A percentile compares a stretch with the other conserved stretches of the same genome.
phyloP scores from a whole-genome alignment of 2,797 vertebrate genomes.

The Etheostoma perlongum region DNA sequence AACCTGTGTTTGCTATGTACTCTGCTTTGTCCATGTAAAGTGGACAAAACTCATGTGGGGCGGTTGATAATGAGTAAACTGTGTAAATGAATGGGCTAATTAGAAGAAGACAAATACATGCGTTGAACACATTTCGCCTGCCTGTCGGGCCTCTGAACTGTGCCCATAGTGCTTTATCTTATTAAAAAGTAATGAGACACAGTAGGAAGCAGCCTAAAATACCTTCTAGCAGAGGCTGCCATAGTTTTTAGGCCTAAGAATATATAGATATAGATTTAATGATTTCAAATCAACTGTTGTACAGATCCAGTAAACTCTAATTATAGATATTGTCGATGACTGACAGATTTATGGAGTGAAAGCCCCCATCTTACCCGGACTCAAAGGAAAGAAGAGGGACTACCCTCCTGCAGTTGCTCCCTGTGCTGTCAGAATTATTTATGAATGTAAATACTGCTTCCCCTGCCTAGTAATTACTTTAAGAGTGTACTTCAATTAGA shows the following conservation, averaged over 20 bases:
- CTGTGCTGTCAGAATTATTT: slow-evolving; percentile 76
- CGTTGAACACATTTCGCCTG: slow-evolving; percentile 44
- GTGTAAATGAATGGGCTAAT: slow-evolving; percentile 61
- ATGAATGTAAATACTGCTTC: slow-evolving; percentile 80
- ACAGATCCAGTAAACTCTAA: slow-evolving; percentile 37
- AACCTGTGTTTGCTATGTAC: background rate
- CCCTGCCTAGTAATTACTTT: slow-evolving; percentile 83
- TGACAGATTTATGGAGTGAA: slow-evolving; percentile 53
- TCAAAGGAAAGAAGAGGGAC: slow-evolving; percentile 40
- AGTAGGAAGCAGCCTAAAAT: background rate
- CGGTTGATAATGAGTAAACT: slow-evolving; percentile 20
- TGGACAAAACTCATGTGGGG: slow-evolving; percentile 2
- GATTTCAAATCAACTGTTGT: slow-evolving; percentile 23
- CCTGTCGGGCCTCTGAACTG: slow-evolving; percentile 47
- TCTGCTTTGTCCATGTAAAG: background rate
- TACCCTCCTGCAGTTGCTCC: slow-evolving; percentile 45
- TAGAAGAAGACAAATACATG: slow-evolving; percentile 60
- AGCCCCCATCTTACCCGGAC: slow-evolving; percentile 41
- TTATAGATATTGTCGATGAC: slow-evolving; percentile 47
- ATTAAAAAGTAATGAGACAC: slow-evolving; percentile 57
- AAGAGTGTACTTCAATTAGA: slow-evolving; percentile 84
- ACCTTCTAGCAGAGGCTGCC: background rate
- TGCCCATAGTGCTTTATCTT: slow-evolving; percentile 53
- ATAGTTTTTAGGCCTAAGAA: background rate
- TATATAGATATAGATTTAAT: slow-evolving; percentile 16